These are phyloP conservation scores for Phoxinus phoxinus DNA, from an alignment of 2,113 vertebrate species.

Conservation along the genomic window DNA sequence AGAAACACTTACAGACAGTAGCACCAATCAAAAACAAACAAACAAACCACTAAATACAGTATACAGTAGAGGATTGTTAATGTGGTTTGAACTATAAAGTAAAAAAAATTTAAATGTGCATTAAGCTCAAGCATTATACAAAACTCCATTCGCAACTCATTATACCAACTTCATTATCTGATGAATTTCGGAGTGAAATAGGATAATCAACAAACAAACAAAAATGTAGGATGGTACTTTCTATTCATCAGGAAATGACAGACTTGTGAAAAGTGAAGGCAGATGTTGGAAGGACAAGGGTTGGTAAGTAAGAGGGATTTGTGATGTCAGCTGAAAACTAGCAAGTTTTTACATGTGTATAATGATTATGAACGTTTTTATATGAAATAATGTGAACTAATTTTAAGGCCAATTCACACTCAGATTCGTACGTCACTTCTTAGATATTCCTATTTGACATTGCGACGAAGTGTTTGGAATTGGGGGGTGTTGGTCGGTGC, in stretches of 20 bases:
- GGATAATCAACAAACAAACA: background rate
- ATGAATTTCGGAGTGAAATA: background rate
- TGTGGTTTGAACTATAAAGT: background rate
- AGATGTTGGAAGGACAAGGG: background rate
- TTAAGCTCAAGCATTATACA: background rate
- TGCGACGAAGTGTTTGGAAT: no score
- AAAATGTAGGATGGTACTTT: background rate
- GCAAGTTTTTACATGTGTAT: no score
- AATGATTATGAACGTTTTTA: background rate
- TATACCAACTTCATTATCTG: no score
- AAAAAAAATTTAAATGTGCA: background rate
- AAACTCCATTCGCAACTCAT: background rate
- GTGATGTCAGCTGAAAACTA: no score
- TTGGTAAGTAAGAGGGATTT: no score
- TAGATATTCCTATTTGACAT: no score
- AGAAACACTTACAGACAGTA: background rate
- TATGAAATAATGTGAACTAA: background rate
- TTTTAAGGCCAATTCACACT: background rate
- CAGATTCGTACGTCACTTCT: no score
- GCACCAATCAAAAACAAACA: background rate
- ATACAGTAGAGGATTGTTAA: background rate
- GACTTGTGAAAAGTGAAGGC: background rate
- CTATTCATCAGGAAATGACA: background rate
- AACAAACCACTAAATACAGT: background rate
- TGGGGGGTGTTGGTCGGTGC: no score